Evolutionary conservation across 2,888 invertebrate genomes (phyloP), one percentile per base, ranked within the genome.

Genomic region (Chrysopilus asiliformis): DNA sequence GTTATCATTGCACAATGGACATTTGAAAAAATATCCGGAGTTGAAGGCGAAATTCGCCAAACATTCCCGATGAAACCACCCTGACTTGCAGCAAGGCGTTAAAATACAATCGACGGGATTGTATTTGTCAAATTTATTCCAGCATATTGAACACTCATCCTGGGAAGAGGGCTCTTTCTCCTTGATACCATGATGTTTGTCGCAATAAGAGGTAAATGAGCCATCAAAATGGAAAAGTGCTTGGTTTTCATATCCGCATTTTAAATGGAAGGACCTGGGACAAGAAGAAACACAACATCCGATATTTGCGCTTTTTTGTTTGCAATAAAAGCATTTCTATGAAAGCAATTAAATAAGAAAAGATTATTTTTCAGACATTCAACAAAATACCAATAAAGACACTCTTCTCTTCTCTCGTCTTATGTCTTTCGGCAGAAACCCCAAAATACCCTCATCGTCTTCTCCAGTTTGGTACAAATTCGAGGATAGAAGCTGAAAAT

Each of bases 21-120:
- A 89, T 51, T 83, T 86, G 45, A 86, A 73, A 53, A 80, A 85
- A 48, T 86, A 81, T 0, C 87, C 89, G 0, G 85, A 76, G 46
- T 71, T 78, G 5, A 74, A 54, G 0, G 86, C 82, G 61, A 81
- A 72, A 36, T 68, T 67, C 64, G 78, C 76, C 19, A 83, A 53
- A 58, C 87, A 87, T 12, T 49, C 51, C 29, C 79, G 68, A 49
- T 87, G 87, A 49, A 83, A 80, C 76, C 81, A 83, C 1, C 76
- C 72, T 43, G 76, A 77, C 17, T 71, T 72, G 47, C 87, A 87
- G 57, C 87, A 87, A 0, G 81, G 77, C 0, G 83, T 74, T 68
- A 75, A 73, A 16, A 86, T 63, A 0, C 75, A 72, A 2, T 64
- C 55, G 0, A 57, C 32, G 0, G 53, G 46, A 0, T 62, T 68